Evolutionary conservation across 2,888 invertebrate genomes (phyloP), one percentile per base, ranked within the genome.

Genomic region (Agriopis aurantiaria): DNA sequence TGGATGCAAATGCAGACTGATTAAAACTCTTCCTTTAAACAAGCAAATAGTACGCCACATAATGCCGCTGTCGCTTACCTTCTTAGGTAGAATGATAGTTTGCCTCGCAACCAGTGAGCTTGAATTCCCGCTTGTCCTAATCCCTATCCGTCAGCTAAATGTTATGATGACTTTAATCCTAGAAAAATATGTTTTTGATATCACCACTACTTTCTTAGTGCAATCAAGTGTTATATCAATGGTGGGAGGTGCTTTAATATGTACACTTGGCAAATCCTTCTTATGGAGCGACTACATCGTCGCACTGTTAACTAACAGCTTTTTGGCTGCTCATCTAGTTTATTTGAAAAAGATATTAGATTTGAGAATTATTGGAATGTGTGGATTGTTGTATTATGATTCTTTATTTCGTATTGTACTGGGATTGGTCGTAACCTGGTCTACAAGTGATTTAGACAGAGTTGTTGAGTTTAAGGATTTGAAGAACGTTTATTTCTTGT

Each of bases 341-440:
- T 12, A 8, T 33, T 40, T 40, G 33, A 33, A 55, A 55, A 55
- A 10, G 6, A n/a, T 40, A 12, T 55, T 55, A 12, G 7, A 55
- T 55, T 40, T 55, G 40, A 55, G 40, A 12, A 33, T 12, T 7
- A 33, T 55, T 12, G 53, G 53, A 11, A n/a, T 55, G 12, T 55
- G 53, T 12, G 53, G 12, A 7, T 33, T 55, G 53, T 40, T 55
- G 40, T 55, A 55, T 55, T 55, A 55, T 55, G 11, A 55, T 40
- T 55, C 6, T 12, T 12, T 55, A 55, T 40, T 55, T 55, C 11
- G 53, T 55, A 55, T 55, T 33, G 12, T 55, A 55, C 53, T 12
- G n/a, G 40, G 12, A 33, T 40, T 55, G 33, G 8, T 55, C n/a
- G 40, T 55, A 8, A 14, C 23, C 17, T 55, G 53, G 33, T 55